Conservation (phyloP, 2,888 invertebrate species). For the Limnephilus auricula region DNA sequence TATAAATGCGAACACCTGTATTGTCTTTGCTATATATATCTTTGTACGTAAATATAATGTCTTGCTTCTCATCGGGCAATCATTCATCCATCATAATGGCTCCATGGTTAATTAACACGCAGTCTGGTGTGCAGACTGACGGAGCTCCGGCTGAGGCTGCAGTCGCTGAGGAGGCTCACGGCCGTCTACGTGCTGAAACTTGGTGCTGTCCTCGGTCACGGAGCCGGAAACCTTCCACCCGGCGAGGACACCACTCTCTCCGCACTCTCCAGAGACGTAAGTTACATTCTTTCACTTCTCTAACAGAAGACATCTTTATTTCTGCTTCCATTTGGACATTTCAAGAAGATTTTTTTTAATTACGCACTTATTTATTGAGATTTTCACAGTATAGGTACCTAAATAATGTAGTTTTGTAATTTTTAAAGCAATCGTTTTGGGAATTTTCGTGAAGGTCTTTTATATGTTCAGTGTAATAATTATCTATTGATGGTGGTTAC, state of each 20-base stretch:
- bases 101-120: constrained; percentile 62
- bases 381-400: not conserved
- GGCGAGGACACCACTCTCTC: constrained; percentile 71
- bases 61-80: constrained; percentile 61
- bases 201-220: constrained; percentile 86
- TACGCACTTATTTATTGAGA: not conserved
- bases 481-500: not conserved
- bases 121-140: constrained; percentile 78
- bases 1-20: not conserved
- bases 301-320: not conserved
- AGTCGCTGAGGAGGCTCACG: constrained; percentile 89
- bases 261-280: constrained; percentile 74
- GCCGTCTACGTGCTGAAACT: constrained; percentile 90
- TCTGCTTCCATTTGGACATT: not conserved
- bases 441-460: not conserved
- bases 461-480: not conserved
- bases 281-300: constrained; percentile 56
- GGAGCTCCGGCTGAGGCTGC: constrained; percentile 87
- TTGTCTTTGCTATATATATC: not conserved
- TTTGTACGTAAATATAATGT: not conserved
- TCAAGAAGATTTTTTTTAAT: not conserved
- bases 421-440: not conserved
- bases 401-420: not conserved
- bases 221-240: constrained; percentile 78
- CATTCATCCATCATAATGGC: constrained; percentile 57